phyloP scores from a whole-genome alignment of 2,797 vertebrate genomes.

The Mormyrus proboscirostris region DNA sequence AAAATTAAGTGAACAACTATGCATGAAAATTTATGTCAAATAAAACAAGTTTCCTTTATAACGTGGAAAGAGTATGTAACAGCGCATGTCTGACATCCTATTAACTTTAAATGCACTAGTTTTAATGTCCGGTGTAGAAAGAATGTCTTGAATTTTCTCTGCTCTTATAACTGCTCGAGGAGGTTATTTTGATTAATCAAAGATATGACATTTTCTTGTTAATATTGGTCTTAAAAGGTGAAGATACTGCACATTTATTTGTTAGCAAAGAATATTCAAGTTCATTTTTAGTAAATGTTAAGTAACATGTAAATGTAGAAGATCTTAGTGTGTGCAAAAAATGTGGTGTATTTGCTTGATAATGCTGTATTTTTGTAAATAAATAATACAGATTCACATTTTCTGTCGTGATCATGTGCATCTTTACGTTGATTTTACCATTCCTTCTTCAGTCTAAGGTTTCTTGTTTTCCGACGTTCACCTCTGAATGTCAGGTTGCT shows the following conservation, averaged over 20 bases:
- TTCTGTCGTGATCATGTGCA: background rate
- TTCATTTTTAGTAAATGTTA: background rate
- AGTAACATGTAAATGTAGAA: background rate
- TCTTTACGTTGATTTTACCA: background rate
- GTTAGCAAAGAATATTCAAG: background rate
- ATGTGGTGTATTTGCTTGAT: background rate
- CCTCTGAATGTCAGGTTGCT: slow-evolving; percentile 24
- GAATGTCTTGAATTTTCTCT: background rate
- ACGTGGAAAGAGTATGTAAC: background rate
- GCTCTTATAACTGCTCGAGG: background rate
- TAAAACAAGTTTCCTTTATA: background rate
- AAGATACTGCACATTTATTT: background rate
- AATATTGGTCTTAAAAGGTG: background rate
- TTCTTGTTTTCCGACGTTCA: background rate
- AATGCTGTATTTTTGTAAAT: background rate
- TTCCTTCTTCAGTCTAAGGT: background rate
- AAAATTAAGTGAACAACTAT: background rate
- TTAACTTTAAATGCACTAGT: background rate
- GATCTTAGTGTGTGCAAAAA: background rate
- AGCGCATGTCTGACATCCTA: background rate
- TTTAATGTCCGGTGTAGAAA: background rate
- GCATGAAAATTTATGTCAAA: background rate
- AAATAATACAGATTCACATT: background rate
- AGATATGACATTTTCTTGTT: background rate
- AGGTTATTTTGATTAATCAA: background rate